phyloP scores from a whole-genome alignment of 2,797 vertebrate genomes.

The Gorsachius magnificus region DNA sequence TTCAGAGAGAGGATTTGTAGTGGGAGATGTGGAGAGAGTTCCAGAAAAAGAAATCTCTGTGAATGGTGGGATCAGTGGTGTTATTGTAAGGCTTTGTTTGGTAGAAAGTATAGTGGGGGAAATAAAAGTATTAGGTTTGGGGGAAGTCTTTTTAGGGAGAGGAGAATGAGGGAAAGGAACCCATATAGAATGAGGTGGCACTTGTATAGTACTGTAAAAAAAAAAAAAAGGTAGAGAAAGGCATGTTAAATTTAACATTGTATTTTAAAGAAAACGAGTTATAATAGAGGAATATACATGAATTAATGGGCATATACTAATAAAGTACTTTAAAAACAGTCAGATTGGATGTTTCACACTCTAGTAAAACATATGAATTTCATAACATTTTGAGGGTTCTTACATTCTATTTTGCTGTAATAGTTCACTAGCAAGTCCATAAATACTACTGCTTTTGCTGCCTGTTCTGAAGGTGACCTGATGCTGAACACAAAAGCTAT shows the following conservation, averaged over 20 bases:
- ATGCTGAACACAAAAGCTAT: neutral
- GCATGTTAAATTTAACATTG: neutral
- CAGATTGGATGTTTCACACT: neutral
- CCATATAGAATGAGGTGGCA: constrained; percentile 48
- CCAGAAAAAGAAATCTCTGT: neutral
- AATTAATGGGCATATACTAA: neutral
- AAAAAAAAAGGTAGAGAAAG: constrained; percentile 28
- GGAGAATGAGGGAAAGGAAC: neutral
- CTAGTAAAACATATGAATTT: neutral
- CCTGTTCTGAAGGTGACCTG: neutral
- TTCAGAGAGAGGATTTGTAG: constrained; percentile 8
- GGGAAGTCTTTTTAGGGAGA: neutral
- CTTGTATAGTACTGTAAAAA: constrained; percentile 68
- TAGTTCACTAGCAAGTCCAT: neutral
- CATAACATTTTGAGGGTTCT: neutral
- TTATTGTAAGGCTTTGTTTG: neutral
- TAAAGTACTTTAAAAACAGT: neutral
- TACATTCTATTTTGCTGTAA: neutral
- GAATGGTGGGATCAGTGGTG: neutral
- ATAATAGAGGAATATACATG: neutral
- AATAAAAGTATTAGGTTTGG: constrained; percentile 6
- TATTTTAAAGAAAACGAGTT: neutral
- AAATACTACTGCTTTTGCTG: neutral
- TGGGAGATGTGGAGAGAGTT: neutral
- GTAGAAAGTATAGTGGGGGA: neutral